phyloP scores from a whole-genome alignment of 2,797 vertebrate species.

The Harpagifer antarcticus region DNA sequence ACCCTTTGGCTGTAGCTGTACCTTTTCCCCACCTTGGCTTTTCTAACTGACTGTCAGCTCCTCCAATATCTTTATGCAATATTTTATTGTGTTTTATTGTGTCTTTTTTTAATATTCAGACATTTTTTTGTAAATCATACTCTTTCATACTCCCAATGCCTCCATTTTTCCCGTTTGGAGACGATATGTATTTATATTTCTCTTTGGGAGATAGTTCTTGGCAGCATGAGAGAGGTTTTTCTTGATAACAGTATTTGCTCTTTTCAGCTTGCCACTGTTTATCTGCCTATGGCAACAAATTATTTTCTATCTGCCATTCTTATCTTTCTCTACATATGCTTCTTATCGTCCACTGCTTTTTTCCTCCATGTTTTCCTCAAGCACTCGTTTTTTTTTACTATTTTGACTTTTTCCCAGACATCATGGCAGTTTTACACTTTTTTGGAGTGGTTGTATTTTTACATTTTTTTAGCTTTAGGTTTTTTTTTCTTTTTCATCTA shows the following conservation, averaged over 20 bases:
- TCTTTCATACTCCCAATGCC: constrained; percentile 3
- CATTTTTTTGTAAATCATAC: constrained; percentile 35
- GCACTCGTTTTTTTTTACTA: constrained; percentile 76
- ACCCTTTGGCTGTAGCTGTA: constrained; percentile 33
- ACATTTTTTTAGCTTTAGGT: constrained; percentile 40
- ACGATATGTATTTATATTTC: background rate
- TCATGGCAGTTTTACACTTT: constrained; percentile 69
- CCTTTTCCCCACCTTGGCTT: constrained; percentile 46
- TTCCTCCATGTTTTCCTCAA: constrained; percentile 74
- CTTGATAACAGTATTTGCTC: constrained; percentile 76
- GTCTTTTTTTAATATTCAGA: constrained; percentile 7
- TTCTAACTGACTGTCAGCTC: constrained; percentile 25
- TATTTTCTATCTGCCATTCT: constrained; percentile 78
- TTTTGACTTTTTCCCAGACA: constrained; percentile 73
- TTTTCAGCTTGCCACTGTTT: constrained; percentile 79
- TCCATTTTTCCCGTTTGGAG: constrained; percentile 16
- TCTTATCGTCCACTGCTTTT: constrained; percentile 78
- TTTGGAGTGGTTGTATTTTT: constrained; percentile 67
- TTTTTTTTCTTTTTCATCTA: constrained; percentile 36
- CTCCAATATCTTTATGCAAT: constrained; percentile 17
- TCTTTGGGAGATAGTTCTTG: constrained; percentile 63
- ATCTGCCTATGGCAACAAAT: constrained; percentile 75
- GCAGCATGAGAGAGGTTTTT: constrained; percentile 68
- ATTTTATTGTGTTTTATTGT: constrained; percentile 25
- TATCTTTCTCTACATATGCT: constrained; percentile 79